phyloP scores from a whole-genome alignment of 2,113 vertebrate genomes.

The Ancistrus triradiatus region DNA sequence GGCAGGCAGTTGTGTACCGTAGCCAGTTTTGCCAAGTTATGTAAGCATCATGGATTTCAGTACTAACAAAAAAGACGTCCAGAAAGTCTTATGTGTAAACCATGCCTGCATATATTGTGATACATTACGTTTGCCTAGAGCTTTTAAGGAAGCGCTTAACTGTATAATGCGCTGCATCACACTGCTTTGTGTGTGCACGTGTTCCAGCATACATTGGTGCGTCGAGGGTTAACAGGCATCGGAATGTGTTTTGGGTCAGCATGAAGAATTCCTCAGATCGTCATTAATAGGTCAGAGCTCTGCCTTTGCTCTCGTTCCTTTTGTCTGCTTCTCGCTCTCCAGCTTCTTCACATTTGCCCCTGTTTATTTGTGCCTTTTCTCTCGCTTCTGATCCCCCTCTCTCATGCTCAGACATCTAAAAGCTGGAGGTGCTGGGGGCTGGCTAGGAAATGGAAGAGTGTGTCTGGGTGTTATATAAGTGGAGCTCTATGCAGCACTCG shows the following conservation, averaged over 20 bases:
- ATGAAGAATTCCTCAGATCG: conserved; percentile 68
- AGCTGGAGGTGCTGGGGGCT: conserved; percentile 54
- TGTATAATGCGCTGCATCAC: too few species aligned
- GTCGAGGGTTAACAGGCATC: conserved; percentile 66
- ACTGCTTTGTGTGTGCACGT: neutral
- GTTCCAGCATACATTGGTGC: conserved; percentile 38
- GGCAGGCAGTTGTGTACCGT: too few species aligned
- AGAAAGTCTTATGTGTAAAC: too few species aligned
- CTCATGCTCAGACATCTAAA: conserved; percentile 50
- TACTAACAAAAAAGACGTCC: too few species aligned
- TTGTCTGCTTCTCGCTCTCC: conserved; percentile 21
- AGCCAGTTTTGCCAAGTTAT: too few species aligned
- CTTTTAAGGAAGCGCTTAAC: too few species aligned
- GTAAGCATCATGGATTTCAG: too few species aligned
- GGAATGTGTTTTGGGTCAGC: conserved; percentile 70
- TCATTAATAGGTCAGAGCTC: conserved; percentile 67
- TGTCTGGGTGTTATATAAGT: conserved; percentile 26
- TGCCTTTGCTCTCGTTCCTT: conserved; percentile 41
- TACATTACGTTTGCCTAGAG: too few species aligned
- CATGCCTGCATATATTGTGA: too few species aligned
- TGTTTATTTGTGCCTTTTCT: conserved; percentile 1
- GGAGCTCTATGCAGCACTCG: neutral
- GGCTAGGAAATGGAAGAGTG: conserved; percentile 41
- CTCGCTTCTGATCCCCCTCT: conserved; percentile 51
- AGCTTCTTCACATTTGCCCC: conserved; percentile 22